These are phyloP conservation scores for Boloria euphrosyne DNA, from an alignment of 2,888 invertebrate genomes.

Conservation along the genomic window DNA sequence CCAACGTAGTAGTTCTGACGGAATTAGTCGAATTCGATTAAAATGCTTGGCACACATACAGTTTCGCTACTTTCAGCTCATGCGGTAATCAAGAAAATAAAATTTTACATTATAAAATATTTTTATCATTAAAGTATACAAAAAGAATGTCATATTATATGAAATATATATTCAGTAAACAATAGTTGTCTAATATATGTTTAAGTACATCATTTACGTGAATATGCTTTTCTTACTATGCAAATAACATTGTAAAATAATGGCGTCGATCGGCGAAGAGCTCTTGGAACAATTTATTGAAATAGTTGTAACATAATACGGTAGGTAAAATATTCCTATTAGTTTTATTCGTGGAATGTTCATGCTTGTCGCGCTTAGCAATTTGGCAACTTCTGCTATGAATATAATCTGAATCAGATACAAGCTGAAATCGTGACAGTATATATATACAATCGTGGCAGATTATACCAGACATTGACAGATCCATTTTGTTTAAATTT, in stretches of 20 bases:
- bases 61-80: too few species aligned
- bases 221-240: not conserved
- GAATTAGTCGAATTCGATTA: too few species aligned
- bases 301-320: constrained; percentile 25
- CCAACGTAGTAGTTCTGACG: too few species aligned
- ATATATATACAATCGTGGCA: not conserved
- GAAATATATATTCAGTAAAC: too few species aligned
- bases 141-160: too few species aligned
- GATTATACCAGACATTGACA: not conserved
- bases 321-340: constrained; percentile 18
- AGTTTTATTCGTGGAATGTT: constrained; percentile 30
- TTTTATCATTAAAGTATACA: too few species aligned
- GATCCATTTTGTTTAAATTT: constrained; percentile 12
- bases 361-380: constrained; percentile 28
- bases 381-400: constrained; percentile 31
- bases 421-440: constrained; percentile 14
- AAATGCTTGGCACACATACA: too few species aligned
- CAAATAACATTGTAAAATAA: constrained; percentile 16
- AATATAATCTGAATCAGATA: constrained; percentile 31
- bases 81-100: too few species aligned
- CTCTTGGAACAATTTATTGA: constrained; percentile 10
- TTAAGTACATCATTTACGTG: too few species aligned
- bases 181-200: too few species aligned
- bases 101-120: too few species aligned
- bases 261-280: constrained; percentile 3